Evolutionary conservation across 2,888 invertebrate genomes (phyloP), one percentile per base, ranked within the genome.

Genomic region (Drosophila limbata): DNA sequence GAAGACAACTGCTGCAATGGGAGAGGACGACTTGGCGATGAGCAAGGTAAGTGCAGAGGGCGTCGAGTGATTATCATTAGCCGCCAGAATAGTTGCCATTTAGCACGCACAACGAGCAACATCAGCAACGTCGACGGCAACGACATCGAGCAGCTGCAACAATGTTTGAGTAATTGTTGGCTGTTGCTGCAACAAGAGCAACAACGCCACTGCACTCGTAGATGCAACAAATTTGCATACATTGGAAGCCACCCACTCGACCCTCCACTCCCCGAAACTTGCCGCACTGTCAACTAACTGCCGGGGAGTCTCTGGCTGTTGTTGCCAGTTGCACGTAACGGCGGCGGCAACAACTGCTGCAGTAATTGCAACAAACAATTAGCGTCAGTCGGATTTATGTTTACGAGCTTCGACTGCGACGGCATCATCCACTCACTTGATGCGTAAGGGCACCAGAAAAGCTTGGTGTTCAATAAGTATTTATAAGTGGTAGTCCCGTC

Each of bases 281-380:
- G 48, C 51, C 25, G 40, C 64, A 68, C 57, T 77, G 77, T 59
- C 86, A 68, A 79, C 80, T 77, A 35, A 28, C 42, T 44, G 35
- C 25, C 33, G 28, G 25, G 73, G 25, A 25, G 25, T 25, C 37
- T 47, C 57, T 11, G 19, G 5, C 2, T 21, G 42, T 11, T 19
- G 39, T 65, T 65, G 56, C 48, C 57, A 52, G 68, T 47, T 59
- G 71, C 87, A 88, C 87, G 87, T 81, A 84, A 65, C 55, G 67
- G 77, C 69, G 71, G 84, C 28, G 5, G 28, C 81, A 35, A 25
- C 84, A 86, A 89, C 56, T 35, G 33, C 87, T 69, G 81, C 87
- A 82, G 84, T 85, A 85, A 85, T 89, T 85, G 89, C 88, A 89
- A 82, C 89, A 89, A 89, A 85, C 84, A 89, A 85, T 85, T 85